These are phyloP conservation scores for Amblyjoppa proteus DNA, from an alignment of 2,888 invertebrate genomes.

Conservation along the genomic window DNA sequence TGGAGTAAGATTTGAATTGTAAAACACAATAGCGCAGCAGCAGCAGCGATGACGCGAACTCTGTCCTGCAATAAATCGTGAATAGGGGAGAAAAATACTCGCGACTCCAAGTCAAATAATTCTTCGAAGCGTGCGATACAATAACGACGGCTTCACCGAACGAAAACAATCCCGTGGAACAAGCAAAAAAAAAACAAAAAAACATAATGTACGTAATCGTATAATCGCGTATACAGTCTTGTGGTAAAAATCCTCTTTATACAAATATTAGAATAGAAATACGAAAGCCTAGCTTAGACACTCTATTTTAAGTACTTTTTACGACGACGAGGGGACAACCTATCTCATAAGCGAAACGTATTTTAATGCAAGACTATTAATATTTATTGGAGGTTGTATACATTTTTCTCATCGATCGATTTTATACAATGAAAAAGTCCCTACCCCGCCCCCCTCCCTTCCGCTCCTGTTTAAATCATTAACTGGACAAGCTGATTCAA, in stretches of 20 bases:
- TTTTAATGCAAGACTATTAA: constrained; percentile 75
- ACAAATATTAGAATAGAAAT: constrained; percentile 78
- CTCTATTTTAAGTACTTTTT: constrained; percentile 83
- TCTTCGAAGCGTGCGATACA: constrained; percentile 53
- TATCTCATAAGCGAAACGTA: constrained; percentile 76
- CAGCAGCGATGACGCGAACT: neutral
- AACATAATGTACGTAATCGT: constrained; percentile 71
- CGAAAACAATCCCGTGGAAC: constrained; percentile 61
- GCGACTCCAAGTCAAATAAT: constrained; percentile 3
- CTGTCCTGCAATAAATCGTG: constrained; percentile 8
- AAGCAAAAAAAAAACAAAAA: constrained; percentile 30
- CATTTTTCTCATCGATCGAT: constrained; percentile 69
- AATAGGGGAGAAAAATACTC: neutral
- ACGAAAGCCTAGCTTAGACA: constrained; percentile 80
- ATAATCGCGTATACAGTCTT: constrained; percentile 72
- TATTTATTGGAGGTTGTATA: constrained; percentile 82
- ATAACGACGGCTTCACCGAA: constrained; percentile 63
- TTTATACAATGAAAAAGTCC: constrained; percentile 56
- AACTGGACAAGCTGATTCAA: constrained; percentile 32
- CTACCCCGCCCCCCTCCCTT: neutral
- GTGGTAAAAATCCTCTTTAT: constrained; percentile 72
- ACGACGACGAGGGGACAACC: constrained; percentile 71
- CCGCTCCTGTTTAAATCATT: constrained; percentile 22
- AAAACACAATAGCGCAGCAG: constrained; percentile 29
- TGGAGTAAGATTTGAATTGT: constrained; percentile 67